phyloP scores from a whole-genome alignment of 2,888 invertebrate genomes.

The Drosophila flavopinicola region DNA sequence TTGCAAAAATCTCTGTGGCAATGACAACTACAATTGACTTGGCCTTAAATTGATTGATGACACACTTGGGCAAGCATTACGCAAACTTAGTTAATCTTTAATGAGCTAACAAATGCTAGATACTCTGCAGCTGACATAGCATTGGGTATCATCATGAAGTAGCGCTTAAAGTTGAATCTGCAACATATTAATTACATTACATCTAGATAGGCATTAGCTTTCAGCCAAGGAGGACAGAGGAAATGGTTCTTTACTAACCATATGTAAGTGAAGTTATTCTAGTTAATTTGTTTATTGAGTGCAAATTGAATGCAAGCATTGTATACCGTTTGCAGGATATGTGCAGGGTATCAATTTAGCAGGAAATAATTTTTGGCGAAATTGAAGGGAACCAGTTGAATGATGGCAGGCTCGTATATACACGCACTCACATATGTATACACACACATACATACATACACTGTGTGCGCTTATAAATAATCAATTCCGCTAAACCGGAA shows the following conservation, averaged over 20 bases:
- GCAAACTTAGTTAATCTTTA: constrained; percentile 8
- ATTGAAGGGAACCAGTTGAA: constrained; percentile 25
- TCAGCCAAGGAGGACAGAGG: too few relatives aligned
- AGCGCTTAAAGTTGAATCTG: too few relatives aligned
- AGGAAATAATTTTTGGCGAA: constrained; percentile 32
- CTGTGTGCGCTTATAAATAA: constrained; percentile 70
- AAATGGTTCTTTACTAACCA: too few relatives aligned
- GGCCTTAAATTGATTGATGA: constrained; percentile 22
- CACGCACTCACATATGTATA: neutral
- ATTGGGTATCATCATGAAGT: too few relatives aligned
- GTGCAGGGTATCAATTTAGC: constrained; percentile 11
- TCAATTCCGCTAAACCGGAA: constrained; percentile 78
- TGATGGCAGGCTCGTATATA: neutral
- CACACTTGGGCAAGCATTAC: constrained; percentile 2
- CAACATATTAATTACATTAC: too few relatives aligned
- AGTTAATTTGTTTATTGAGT: neutral
- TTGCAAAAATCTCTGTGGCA: neutral
- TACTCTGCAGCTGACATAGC: too few relatives aligned
- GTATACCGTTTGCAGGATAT: neutral
- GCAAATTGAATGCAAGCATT: neutral
- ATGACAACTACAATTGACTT: constrained; percentile 3
- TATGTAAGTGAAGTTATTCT: too few relatives aligned
- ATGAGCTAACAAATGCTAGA: too few relatives aligned
- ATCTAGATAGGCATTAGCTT: too few relatives aligned
- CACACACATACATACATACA: constrained; percentile 21